These are phyloP conservation scores for Willisornis vidua DNA, from an alignment of 2,113 vertebrate species.

Conservation along the genomic window DNA sequence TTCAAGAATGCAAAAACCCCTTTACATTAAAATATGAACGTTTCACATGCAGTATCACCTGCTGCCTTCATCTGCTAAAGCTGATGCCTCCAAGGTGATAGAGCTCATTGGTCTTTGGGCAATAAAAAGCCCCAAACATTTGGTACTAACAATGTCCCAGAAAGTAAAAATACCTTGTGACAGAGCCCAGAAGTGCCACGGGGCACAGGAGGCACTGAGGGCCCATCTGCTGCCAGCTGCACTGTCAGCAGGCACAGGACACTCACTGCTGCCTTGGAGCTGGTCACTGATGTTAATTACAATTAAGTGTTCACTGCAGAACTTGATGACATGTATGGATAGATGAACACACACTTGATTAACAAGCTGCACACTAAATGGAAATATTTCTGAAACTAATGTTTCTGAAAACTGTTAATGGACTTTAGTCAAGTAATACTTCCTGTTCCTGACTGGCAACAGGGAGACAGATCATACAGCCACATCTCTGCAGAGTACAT, in stretches of 20 bases:
- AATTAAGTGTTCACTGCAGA: conserved; percentile 53
- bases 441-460: not conserved
- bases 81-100: not conserved
- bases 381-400: conserved; percentile 53
- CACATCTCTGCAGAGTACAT: not conserved
- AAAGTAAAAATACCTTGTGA: conserved; percentile 52
- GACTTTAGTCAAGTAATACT: conserved; percentile 39
- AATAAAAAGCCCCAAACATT: not conserved
- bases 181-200: not conserved
- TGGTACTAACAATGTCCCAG: not conserved
- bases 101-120: not conserved
- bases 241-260: conserved; percentile 49
- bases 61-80: not conserved
- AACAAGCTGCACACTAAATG: conserved; percentile 51
- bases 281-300: conserved; percentile 58
- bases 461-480: conserved; percentile 2
- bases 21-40: not conserved
- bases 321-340: conserved; percentile 48
- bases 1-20: not conserved
- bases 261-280: conserved; percentile 31
- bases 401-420: conserved; percentile 47
- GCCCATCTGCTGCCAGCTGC: conserved; percentile 56
- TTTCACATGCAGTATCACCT: not conserved
- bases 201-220: not conserved
- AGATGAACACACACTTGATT: conserved; percentile 54